Evolutionary conservation across 2,888 invertebrate genomes (phyloP).

Genomic region (Selenia dentaria): DNA sequence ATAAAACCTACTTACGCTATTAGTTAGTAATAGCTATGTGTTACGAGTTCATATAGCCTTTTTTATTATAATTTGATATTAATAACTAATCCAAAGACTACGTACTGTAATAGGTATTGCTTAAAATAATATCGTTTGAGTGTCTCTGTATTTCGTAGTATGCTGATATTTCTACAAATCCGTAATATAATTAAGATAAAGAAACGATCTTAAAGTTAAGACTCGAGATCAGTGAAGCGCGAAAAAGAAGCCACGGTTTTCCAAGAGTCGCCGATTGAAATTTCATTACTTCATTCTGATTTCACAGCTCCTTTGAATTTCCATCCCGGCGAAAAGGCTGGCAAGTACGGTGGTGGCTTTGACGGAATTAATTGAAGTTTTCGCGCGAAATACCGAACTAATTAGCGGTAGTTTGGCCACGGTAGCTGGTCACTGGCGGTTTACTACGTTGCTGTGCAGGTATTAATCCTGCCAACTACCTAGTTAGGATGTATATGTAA

Average conservation of each 20-base stretch:
- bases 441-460: conserved; percentile 31
- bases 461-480: conserved; percentile 1
- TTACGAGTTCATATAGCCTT: too few species aligned
- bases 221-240: too few species aligned
- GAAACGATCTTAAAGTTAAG: too few species aligned
- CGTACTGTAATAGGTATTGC: too few species aligned
- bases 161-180: too few species aligned
- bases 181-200: too few species aligned
- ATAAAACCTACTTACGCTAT: too few species aligned
- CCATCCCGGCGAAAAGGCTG: conserved; percentile 49
- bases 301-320: conserved; percentile 57
- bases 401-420: conserved; percentile 57
- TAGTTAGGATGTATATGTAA: conserved; percentile 9
- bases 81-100: too few species aligned
- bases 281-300: conserved; percentile 61
- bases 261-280: conserved; percentile 52
- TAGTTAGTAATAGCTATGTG: too few species aligned
- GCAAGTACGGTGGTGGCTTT: conserved; percentile 52
- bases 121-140: too few species aligned
- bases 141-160: too few species aligned
- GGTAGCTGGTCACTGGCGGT: conserved; percentile 34
- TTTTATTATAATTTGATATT: too few species aligned
- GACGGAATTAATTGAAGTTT: conserved; percentile 73
- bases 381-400: conserved; percentile 68
- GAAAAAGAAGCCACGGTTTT: conserved; percentile 44